These are phyloP conservation scores for Ophion ellenae DNA, from an alignment of 2,888 invertebrate genomes.

Conservation along the genomic window DNA sequence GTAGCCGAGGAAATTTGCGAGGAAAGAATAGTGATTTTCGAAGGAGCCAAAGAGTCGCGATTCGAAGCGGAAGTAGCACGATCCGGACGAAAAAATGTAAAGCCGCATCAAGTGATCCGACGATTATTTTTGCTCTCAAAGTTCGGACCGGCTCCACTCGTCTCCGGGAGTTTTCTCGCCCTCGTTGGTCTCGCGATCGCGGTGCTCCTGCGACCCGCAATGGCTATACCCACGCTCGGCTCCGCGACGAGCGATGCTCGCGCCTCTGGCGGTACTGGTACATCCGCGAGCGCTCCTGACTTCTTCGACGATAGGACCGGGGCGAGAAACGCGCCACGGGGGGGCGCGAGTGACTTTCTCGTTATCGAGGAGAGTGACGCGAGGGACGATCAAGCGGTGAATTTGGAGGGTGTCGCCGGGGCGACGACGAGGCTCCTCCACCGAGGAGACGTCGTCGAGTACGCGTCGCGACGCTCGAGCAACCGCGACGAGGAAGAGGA, in stretches of 20 bases:
- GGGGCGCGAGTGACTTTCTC: not conserved
- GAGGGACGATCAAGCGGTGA: conserved; percentile 16
- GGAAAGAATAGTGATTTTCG: not conserved
- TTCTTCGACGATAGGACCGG: conserved; percentile 34
- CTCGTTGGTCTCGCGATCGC: conserved; percentile 65
- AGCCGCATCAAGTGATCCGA: conserved; percentile 26
- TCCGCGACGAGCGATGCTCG: not conserved
- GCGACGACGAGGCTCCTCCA: conserved; percentile 27
- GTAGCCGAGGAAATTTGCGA: not conserved
- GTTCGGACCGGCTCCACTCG: conserved; percentile 42
- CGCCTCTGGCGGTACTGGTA: conserved; percentile 48
- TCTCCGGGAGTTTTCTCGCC: conserved; percentile 56
- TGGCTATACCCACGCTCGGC: conserved; percentile 61
- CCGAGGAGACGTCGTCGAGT: conserved; percentile 39
- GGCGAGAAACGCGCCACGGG: conserved; percentile 27
- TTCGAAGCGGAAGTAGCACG: not conserved
- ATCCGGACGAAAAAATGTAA: not conserved
- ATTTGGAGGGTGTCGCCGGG: conserved; percentile 48
- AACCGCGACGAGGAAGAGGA: conserved; percentile 15
- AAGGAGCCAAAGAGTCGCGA: not conserved
- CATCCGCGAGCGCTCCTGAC: conserved; percentile 3
- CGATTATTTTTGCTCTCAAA: conserved; percentile 30
- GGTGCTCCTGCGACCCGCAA: conserved; percentile 54
- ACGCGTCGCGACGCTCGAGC: conserved; percentile 29
- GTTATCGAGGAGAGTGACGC: not conserved